Base-by-base conservation (phyloP, 2,113 vertebrate species). In the Callopanchax toddi region DNA sequence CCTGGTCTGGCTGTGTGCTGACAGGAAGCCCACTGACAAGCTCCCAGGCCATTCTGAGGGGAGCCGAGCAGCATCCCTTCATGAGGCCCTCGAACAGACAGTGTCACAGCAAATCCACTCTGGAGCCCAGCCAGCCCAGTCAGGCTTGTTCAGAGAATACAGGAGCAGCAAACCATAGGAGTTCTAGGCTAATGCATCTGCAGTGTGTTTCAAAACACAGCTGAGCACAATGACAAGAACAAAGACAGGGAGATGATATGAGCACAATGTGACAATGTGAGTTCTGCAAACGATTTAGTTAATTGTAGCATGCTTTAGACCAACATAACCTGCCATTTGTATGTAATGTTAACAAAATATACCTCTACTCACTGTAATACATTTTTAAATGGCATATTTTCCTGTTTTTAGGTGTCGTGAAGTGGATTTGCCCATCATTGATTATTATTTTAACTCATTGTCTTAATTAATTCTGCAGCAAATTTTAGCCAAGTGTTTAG, bases 1-100 rank as follows among this genome's bases (percentile, higher is more conserved):
- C 63, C 55, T 45, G 7, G 74, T 63, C 57, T 65, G 68, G 71
- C 82, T 70, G 62, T 71, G 79, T 70, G 79, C 82, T 90, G 87
- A 89, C 84, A 89, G 82, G 75, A 78, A 71, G 79, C 62, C 75
- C 52, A 68, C 76, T 87, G 87, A 86, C 86, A 79, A 83, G 80
- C 78, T 88, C 74, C 61, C 67, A 60, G 86, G 84, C 84, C 87
- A 75, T 79, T 81, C 74, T 73, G 74, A 79, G 59, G 76, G 78
- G 76, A 78, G 64, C 74, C 17, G 36, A 81, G 72, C 76, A 81
- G 72, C 76, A 61, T 79, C 60, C 58, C 52, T 79, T 72, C 79
- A 66, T 20, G 62, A 75, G 68, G 60, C 64, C 75, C 75, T 85
- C 45, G 72, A 84, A 86, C 76, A 87, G 87, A 87, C 84, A 86